Conservation (phyloP, 2,797 vertebrate genomes). For the Phoxinus dragarum region DNA sequence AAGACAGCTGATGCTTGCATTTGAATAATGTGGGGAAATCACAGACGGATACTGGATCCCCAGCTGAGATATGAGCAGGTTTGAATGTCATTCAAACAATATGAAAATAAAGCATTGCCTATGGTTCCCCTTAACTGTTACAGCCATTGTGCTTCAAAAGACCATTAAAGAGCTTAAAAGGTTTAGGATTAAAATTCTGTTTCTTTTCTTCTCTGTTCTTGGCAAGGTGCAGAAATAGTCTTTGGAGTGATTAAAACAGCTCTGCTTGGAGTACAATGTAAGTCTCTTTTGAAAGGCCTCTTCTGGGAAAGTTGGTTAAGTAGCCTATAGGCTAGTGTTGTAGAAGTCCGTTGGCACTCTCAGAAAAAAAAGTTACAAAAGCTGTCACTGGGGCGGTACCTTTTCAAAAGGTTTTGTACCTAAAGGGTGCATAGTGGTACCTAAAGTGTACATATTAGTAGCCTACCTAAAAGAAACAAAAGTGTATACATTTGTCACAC, state of each 20-base stretch:
- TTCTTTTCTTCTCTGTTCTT: conserved; percentile 3
- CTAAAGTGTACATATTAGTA: too few relatives aligned
- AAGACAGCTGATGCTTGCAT: conserved; percentile 59
- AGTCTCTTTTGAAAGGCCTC: background rate
- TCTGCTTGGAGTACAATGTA: conserved; percentile 15
- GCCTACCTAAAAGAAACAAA: too few relatives aligned
- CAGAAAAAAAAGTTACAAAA: too few relatives aligned
- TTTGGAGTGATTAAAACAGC: conserved; percentile 16
- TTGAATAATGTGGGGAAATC: conserved; percentile 73
- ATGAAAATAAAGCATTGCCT: conserved; percentile 39
- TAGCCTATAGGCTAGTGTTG: conserved; percentile 10
- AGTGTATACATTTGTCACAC: too few relatives aligned
- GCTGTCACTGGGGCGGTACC: too few relatives aligned
- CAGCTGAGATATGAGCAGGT: conserved; percentile 68
- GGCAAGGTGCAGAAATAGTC: conserved; percentile 12
- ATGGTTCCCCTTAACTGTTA: conserved; percentile 36
- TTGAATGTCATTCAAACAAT: conserved; percentile 76
- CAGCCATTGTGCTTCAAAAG: conserved; percentile 29
- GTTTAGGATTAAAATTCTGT: conserved; percentile 52
- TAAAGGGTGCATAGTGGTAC: too few relatives aligned
- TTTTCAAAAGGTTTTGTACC: too few relatives aligned
- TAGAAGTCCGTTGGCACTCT: background rate
- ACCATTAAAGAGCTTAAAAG: conserved; percentile 26
- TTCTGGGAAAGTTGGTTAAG: background rate
- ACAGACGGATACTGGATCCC: conserved; percentile 54